Evolutionary conservation across 2,113 vertebrate species (phyloP).

Genomic region (Platycercus adscitus): DNA sequence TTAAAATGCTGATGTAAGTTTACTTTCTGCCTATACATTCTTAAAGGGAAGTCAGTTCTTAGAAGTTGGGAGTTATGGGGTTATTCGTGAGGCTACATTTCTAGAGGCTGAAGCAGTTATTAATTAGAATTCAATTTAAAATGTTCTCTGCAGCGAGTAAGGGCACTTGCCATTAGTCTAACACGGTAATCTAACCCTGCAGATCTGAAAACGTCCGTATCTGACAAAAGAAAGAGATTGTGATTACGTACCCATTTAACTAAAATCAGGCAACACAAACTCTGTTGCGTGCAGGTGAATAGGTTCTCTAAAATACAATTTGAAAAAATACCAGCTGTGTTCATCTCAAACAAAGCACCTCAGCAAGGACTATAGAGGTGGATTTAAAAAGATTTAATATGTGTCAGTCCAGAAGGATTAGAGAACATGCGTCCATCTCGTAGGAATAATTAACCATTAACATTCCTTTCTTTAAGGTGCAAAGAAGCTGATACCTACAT

Average conservation of each 20-base stretch:
- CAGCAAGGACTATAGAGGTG: neutral
- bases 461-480: neutral
- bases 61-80: neutral
- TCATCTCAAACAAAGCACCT: neutral
- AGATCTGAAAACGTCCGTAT: neutral
- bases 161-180: neutral
- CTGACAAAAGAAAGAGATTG: neutral
- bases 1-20: neutral
- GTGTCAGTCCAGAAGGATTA: neutral
- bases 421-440: neutral
- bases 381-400: neutral
- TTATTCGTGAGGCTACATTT: neutral
- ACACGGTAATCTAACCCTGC: neutral
- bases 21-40: neutral
- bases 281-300: neutral
- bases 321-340: neutral
- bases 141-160: neutral
- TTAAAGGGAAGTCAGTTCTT: neutral
- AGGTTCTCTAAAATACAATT: neutral
- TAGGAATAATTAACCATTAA: neutral
- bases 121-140: neutral
- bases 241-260: neutral
- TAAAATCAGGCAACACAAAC: neutral
- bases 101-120: neutral
- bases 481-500: neutral